phyloP scores from a whole-genome alignment of 2,888 invertebrate species.

The Pachydiplax longipennis region DNA sequence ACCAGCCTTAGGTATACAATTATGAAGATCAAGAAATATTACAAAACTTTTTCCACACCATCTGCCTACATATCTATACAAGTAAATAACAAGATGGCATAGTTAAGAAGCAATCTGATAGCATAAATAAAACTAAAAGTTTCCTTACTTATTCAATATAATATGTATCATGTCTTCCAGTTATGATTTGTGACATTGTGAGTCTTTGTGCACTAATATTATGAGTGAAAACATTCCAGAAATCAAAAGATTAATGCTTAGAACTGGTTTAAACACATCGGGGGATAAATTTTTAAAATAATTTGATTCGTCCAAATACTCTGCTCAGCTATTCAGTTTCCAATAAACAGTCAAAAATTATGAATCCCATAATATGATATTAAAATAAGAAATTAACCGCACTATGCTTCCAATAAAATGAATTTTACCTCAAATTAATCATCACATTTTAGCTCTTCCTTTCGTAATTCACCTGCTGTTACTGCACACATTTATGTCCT shows the following conservation, averaged over 20 bases:
- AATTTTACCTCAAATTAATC: slow-evolving; percentile 5
- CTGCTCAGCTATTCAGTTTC: not conserved
- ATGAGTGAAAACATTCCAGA: slow-evolving; percentile 31
- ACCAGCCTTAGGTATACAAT: slow-evolving; percentile 7
- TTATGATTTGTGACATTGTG: not conserved
- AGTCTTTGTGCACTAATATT: slow-evolving; percentile 21
- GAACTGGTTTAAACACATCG: not conserved
- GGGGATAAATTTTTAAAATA: not conserved
- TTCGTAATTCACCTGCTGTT: not conserved
- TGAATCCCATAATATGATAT: not conserved
- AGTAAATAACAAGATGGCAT: slow-evolving; percentile 24
- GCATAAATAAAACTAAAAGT: slow-evolving; percentile 25
- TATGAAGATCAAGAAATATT: slow-evolving; percentile 24
- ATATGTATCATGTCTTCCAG: slow-evolving; percentile 2
- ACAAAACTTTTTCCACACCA: not conserved
- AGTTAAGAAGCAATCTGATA: not conserved
- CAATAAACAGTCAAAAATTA: not conserved
- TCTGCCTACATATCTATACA: slow-evolving; percentile 13
- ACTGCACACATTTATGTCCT: slow-evolving; percentile 1
- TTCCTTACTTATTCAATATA: slow-evolving; percentile 6
- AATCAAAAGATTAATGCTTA: not conserved
- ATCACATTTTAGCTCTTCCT: slow-evolving; percentile 13
- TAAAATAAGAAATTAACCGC: not conserved
- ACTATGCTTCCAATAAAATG: slow-evolving; percentile 26
- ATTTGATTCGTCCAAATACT: not conserved